phyloP scores from a whole-genome alignment of 2,888 invertebrate species.

The Tinea pellionella region DNA sequence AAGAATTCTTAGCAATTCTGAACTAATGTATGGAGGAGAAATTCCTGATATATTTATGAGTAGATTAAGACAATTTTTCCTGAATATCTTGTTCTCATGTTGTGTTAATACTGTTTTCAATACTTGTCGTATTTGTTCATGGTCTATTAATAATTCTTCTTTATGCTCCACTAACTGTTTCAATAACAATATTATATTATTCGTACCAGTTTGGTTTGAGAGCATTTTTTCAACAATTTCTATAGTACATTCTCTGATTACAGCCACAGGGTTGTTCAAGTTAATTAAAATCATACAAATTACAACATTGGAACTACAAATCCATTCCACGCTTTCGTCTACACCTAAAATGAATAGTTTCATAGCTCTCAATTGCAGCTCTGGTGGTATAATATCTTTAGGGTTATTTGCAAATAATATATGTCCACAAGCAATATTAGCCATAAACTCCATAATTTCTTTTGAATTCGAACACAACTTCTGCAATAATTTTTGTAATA shows the following conservation, averaged over 20 bases:
- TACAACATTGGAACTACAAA: constrained; percentile 51
- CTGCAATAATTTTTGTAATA: constrained; percentile 55
- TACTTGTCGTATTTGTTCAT: constrained; percentile 73
- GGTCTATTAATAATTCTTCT: constrained; percentile 74
- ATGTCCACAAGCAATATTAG: constrained; percentile 66
- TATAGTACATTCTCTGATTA: constrained; percentile 68
- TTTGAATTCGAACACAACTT: constrained; percentile 46
- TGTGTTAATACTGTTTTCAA: constrained; percentile 72
- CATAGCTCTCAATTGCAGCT: constrained; percentile 64
- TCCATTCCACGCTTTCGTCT: constrained; percentile 37
- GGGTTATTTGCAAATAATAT: constrained; percentile 49
- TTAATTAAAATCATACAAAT: constrained; percentile 67
- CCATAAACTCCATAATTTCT: constrained; percentile 66
- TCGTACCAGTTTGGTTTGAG: constrained; percentile 35
- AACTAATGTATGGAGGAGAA: constrained; percentile 54
- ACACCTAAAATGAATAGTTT: constrained; percentile 44
- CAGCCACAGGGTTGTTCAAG: constrained; percentile 62
- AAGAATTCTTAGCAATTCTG: constrained; percentile 56
- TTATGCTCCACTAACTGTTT: constrained; percentile 54
- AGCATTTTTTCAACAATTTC: constrained; percentile 55
- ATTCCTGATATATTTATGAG: constrained; percentile 40
- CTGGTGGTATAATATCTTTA: constrained; percentile 51
- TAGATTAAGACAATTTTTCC: constrained; percentile 43
- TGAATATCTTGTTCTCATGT: constrained; percentile 50
- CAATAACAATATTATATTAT: constrained; percentile 46